phyloP scores from a whole-genome alignment of 1,140 invertebrate species.

The Drosophila subobscura region DNA sequence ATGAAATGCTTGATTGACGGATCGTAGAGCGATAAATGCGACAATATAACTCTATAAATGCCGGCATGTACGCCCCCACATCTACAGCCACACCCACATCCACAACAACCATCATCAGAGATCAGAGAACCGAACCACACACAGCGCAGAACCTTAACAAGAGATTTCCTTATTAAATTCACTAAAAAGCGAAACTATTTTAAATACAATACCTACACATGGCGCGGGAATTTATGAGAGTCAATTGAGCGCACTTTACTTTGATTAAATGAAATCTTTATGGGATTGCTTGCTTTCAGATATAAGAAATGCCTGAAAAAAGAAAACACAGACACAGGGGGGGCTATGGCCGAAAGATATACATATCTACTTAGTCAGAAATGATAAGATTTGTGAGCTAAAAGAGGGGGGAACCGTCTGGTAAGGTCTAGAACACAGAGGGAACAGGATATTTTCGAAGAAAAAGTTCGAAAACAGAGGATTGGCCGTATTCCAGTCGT shows the following conservation, averaged over 20 bases:
- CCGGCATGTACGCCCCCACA: constrained; percentile 16
- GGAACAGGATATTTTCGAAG: neutral
- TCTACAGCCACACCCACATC: constrained; percentile 16
- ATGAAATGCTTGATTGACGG: constrained; percentile 52
- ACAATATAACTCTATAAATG: neutral
- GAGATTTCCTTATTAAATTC: constrained; percentile 78
- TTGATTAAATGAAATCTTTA: constrained; percentile 75
- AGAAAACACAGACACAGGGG: constrained; percentile 6
- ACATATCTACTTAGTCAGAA: constrained; percentile 1
- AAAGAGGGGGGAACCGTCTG: neutral
- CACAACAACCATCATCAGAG: neutral
- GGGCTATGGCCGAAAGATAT: constrained; percentile 22
- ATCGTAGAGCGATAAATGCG: constrained; percentile 36
- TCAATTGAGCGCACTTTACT: constrained; percentile 73
- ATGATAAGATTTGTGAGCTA: constrained; percentile 30
- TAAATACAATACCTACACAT: constrained; percentile 42
- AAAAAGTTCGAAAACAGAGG: too few relatives aligned
- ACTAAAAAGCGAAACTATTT: constrained; percentile 50
- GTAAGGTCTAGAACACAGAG: constrained; percentile 4
- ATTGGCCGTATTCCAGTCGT: too few relatives aligned
- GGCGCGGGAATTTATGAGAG: constrained; percentile 53
- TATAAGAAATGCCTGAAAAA: constrained; percentile 35
- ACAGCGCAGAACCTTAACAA: constrained; percentile 56
- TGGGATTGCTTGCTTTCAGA: constrained; percentile 43
- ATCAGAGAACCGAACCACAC: constrained; percentile 7